Evolutionary conservation across 1,140 invertebrate genomes (phyloP), one percentile per base, ranked within the genome.

Genomic region (Armadillidium nasatum): DNA sequence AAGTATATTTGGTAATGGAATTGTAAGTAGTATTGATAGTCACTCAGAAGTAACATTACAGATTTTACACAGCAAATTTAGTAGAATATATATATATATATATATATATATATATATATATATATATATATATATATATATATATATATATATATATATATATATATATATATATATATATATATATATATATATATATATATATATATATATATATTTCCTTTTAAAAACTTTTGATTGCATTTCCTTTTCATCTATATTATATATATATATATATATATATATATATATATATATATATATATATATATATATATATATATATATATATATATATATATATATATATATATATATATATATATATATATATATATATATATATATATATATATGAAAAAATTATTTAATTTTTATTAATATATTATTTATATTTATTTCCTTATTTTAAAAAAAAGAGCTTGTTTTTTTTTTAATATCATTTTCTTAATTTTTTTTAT

Each of bases 1-100:
- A 96, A 87, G 96, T 99, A 66, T 99, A 98, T 86, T 90, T 99
- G 73, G 92, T 99, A 46, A 99, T 99, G 97, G 97, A 99, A 88
- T 86, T 99, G 91, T 96, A 88, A 93, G 93, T 93, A 81, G 74
- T 54, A 1, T 3, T 33, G 33, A 6, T 33, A 33, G 33, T 33
- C 33, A 33, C 33, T 33, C 33, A 33, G 33, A 33, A 6, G 33
- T 3, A 33, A 33, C 33, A 33, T 33, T 33, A 33, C 33, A 33
- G 33, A 33, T 1, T n/a, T n/a, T n/a, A 33, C 1, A 33, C 6
- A 33, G 33, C 6, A 33, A 33, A 33, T 33, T 33, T 33, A 33
- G 6, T 33, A 33, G 1, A 3, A 33, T 33, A 33, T 33, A 33
- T 33, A 33, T 33, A 33, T 33, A 33, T 33, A 68, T 15, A 68